phyloP scores from a whole-genome alignment of 2,888 invertebrate genomes.

The Amphipyra berbera region DNA sequence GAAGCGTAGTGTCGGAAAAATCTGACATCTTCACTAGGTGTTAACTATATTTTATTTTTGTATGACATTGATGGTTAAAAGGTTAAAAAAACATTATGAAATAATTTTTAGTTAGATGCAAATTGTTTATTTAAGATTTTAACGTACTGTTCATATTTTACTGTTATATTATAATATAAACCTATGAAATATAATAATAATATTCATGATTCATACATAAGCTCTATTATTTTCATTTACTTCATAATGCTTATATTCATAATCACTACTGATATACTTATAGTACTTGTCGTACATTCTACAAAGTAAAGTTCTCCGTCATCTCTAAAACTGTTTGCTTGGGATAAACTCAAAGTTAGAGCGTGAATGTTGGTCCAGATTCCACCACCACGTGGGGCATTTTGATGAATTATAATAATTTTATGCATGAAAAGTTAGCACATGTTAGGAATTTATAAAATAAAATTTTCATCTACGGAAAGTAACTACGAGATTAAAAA shows the following conservation, averaged over 20 bases:
- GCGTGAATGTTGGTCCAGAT: too few relatives aligned
- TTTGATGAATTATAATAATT: neutral
- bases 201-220: too few relatives aligned
- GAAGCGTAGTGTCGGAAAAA: neutral
- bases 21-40: neutral
- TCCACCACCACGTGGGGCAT: too few relatives aligned
- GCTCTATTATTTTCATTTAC: too few relatives aligned
- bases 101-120: neutral
- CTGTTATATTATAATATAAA: too few relatives aligned
- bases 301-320: too few relatives aligned
- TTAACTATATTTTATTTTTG: neutral
- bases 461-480: neutral
- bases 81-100: constrained; percentile 1
- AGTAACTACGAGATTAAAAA: neutral
- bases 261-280: too few relatives aligned
- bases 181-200: too few relatives aligned
- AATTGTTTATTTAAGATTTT: neutral
- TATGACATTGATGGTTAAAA: neutral
- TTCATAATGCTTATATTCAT: too few relatives aligned
- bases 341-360: too few relatives aligned
- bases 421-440: neutral
- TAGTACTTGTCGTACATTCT: too few relatives aligned
- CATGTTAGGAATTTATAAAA: neutral
- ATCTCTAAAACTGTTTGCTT: too few relatives aligned
- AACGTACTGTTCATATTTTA: neutral